Percentiles rank a stretch among this genome's conserved stretches.
phyloP scores from a whole-genome alignment of 30 jellyfish, hydroid and myxozoan species.

The Catostylus mosaicus region DNA sequence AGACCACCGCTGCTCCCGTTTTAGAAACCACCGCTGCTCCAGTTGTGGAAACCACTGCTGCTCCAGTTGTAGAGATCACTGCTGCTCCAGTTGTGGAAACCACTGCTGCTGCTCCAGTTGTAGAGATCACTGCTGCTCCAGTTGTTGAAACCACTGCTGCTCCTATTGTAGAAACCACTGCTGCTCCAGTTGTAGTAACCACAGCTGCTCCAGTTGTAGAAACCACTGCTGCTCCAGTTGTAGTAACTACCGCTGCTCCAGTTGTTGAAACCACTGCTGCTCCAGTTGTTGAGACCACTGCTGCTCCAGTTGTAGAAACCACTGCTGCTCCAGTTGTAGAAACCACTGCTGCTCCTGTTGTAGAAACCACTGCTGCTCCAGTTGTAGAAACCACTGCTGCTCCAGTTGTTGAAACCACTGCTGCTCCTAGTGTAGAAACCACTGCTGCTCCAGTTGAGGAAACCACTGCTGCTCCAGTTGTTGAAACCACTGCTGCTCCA shows the following conservation, averaged over 20 bases:
- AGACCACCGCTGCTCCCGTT: slow-evolving; percentile 29
- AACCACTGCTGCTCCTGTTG: slow-evolving; percentile 33
- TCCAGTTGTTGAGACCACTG: slow-evolving; percentile 54
- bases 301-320: slow-evolving; percentile 40
- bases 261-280: slow-evolving; percentile 40
- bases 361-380: slow-evolving; percentile 33
- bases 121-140: slow-evolving; percentile 41
- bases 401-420: slow-evolving; percentile 32
- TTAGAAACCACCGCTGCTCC: slow-evolving; percentile 10
- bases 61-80: slow-evolving; percentile 25
- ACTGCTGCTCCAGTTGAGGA: slow-evolving; percentile 40
- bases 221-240: slow-evolving; percentile 54
- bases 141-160: slow-evolving; percentile 48
- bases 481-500: slow-evolving; percentile 14
- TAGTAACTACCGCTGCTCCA: slow-evolving; percentile 32
- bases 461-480: slow-evolving; percentile 52
- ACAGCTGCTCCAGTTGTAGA: slow-evolving; percentile 50
- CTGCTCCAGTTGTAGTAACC: slow-evolving; percentile 39
- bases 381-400: slow-evolving; percentile 46
- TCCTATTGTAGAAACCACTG: slow-evolving; percentile 25
- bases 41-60: slow-evolving; percentile 3
- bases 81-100: background rate
- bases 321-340: slow-evolving; percentile 16
- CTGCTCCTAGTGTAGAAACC: slow-evolving; percentile 12
- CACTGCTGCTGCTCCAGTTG: slow-evolving; percentile 24